Conservation (phyloP, 2,888 invertebrate species). For the Balanococcus diminutus region DNA sequence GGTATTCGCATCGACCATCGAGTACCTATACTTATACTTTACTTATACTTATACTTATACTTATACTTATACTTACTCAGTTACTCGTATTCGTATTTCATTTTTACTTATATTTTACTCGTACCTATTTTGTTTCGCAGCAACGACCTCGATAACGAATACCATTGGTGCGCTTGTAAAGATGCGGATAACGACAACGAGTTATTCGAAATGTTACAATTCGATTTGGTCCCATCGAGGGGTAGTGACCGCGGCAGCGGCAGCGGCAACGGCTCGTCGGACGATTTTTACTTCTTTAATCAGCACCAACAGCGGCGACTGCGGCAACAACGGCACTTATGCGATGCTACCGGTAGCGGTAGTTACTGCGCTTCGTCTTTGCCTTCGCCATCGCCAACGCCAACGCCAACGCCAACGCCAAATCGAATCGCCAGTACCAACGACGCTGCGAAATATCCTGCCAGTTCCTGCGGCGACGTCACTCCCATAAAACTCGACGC, state of each 20-base stretch:
- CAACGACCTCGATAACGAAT: neutral
- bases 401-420: neutral
- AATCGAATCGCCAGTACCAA: conserved; percentile 1
- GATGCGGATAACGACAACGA: conserved; percentile 35
- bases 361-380: neutral
- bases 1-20: no score
- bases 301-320: neutral
- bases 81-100: no score
- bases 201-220: conserved; percentile 9
- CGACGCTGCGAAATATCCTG: conserved; percentile 41
- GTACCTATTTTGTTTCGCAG: neutral
- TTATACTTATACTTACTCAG: no score
- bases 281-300: neutral
- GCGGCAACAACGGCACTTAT: neutral
- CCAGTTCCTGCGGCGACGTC: neutral
- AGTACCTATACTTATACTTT: no score
- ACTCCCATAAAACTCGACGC: neutral
- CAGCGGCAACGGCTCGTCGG: no score
- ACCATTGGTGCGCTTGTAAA: neutral
- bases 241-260: neutral
- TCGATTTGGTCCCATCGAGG: conserved; percentile 1
- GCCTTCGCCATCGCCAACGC: neutral
- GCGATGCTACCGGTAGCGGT: neutral
- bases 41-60: no score
- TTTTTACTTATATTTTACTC: neutral